Percentiles rank a stretch among this genome's conserved stretches.
Conservation (phyloP, 2,113 vertebrate species). For the Pygoscelis adeliae region DNA sequence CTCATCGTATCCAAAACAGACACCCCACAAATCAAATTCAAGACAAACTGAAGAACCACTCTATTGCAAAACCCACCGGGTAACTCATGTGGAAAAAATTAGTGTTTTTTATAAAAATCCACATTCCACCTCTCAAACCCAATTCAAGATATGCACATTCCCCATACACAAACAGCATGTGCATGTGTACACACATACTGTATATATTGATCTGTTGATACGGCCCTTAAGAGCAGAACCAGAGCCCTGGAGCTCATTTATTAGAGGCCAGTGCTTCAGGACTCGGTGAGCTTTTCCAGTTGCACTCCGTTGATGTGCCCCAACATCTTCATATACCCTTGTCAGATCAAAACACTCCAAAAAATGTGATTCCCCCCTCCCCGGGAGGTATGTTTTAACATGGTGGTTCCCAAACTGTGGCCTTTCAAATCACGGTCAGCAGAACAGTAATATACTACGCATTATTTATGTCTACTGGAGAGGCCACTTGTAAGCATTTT, state of each 20-base stretch:
- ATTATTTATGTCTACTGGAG: background rate
- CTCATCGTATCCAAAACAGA: background rate
- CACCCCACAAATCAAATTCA: background rate
- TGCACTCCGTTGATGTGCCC: background rate
- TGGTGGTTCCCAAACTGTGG: background rate
- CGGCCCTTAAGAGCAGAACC: background rate
- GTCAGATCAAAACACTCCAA: background rate
- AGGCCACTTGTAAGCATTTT: background rate
- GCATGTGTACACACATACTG: background rate
- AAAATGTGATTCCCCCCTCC: background rate
- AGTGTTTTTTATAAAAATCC: background rate
- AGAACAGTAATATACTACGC: background rate
- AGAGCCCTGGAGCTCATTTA: background rate
- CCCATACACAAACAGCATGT: background rate
- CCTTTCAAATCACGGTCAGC: background rate
- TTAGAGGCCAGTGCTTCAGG: background rate
- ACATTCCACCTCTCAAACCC: slow-evolving; percentile 31
- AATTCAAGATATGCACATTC: background rate
- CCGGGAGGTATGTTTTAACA: background rate
- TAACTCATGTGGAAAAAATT: background rate
- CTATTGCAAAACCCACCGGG: background rate
- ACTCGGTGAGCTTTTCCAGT: background rate
- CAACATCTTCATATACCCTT: rapidly evolving
- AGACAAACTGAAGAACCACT: background rate
- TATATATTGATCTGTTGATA: background rate